Evolutionary conservation across 2,888 invertebrate species (phyloP), one percentile per base, ranked within the genome.

Genomic region (Drosophila rubida): DNA sequence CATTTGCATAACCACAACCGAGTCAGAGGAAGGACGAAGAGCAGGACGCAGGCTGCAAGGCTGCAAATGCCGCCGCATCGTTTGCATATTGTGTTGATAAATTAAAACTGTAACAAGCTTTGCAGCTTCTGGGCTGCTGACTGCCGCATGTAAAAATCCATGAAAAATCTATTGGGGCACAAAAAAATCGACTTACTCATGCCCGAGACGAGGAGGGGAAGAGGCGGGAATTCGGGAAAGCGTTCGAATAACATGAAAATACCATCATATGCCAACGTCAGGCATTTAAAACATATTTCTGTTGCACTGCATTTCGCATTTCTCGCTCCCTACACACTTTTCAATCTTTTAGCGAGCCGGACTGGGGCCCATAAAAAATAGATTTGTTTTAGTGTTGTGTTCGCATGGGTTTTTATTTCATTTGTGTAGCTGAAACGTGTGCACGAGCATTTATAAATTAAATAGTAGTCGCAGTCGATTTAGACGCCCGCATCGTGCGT

Each of bases 381-480:
- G 57, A 75, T 70, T 70, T 65, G 37, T 46, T 60, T 14, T 64
- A 51, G 60, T 41, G 16, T 30, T 19, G 41, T 42, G 54, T 41
- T 41, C 39, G 30, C 32, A 19, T 54, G 30, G 32, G 39, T 39
- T 45, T 54, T 48, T 48, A 13, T 39, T 49, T 61, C 23, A 16
- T 62, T 55, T 37, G 11, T 45, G 46, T 23, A 44, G 22, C 59
- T 61, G 50, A 54, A 66, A 65, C 58, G 44, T 61, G 57, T 58
- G 66, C 70, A 60, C 53, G 50, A 61, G 75, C 67, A 66, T 76
- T 84, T 87, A 80, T 78, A 81, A 81, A 81, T 81, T 86, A 86
- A 81, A 81, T 83, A 75, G 80, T 75, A 81, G 87, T 75, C 75
- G 61, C 71, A 74, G 84, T 80, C 80, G 73, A 74, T 74, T 74